These are phyloP conservation scores for Cladopsammia gracilis DNA, from an alignment of 64 coral and sea anemone species.

Conservation along the genomic window DNA sequence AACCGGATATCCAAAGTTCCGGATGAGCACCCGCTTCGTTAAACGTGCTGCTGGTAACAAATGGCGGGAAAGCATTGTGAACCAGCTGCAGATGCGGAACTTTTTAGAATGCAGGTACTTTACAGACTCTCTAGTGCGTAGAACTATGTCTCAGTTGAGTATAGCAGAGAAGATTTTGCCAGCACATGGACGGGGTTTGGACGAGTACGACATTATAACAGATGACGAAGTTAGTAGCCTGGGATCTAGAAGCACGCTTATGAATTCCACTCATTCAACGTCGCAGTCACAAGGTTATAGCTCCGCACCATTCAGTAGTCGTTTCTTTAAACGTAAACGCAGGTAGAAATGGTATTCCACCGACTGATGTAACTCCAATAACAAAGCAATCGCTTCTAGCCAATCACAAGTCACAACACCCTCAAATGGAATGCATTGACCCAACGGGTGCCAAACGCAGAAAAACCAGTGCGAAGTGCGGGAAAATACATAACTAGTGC, in stretches of 20 bases:
- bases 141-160: slow-evolving; percentile 72
- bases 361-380: not conserved
- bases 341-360: not conserved
- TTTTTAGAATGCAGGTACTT: slow-evolving; percentile 94
- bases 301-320: slow-evolving; percentile 43
- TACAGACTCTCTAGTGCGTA: slow-evolving; percentile 72
- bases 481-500: no score
- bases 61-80: slow-evolving; percentile 75
- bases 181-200: slow-evolving; percentile 3
- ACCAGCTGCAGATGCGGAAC: slow-evolving; percentile 91
- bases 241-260: slow-evolving; percentile 1
- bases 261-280: slow-evolving; percentile 67
- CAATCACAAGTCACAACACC: not conserved
- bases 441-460: not conserved
- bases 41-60: slow-evolving; percentile 18
- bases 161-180: slow-evolving; percentile 8
- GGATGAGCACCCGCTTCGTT: not conserved
- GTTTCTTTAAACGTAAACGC: slow-evolving; percentile 45
- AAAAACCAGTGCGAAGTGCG: no score
- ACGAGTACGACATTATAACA: slow-evolving; percentile 93
- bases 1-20: slow-evolving; percentile 31
- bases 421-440: not conserved
- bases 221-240: slow-evolving; percentile 81
- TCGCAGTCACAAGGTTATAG: slow-evolving; percentile 93
- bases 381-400: not conserved